phyloP scores from a whole-genome alignment of 1,140 invertebrate genomes.

The Trinorchestia longiramus region DNA sequence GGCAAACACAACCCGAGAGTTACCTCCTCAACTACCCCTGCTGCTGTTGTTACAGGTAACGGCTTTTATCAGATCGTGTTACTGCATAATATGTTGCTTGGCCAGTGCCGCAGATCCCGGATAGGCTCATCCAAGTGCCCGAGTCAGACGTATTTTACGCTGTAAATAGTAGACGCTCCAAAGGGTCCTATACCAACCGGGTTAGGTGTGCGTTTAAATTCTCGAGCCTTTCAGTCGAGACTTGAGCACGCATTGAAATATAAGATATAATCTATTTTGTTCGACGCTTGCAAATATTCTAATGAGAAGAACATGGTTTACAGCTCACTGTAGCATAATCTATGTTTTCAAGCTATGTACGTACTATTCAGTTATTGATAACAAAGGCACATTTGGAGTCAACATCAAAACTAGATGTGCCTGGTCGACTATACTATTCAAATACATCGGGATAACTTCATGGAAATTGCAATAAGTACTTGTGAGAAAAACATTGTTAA shows the following conservation, averaged over 20 bases:
- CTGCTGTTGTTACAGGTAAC: conserved; percentile 51
- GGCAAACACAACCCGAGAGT: conserved; percentile 17
- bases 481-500: background rate
- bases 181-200: background rate
- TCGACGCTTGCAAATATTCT: background rate
- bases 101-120: conserved; percentile 31
- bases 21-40: conserved; percentile 38
- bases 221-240: background rate
- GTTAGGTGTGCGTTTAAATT: background rate
- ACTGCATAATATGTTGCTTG: conserved; percentile 54
- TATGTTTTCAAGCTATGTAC: background rate
- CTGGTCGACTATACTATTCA: background rate
- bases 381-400: background rate
- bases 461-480: background rate
- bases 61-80: conserved; percentile 52
- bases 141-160: conserved; percentile 17
- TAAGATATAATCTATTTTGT: conserved; percentile 3
- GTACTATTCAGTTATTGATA: background rate
- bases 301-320: background rate
- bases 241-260: background rate
- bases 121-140: conserved; percentile 26
- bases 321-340: background rate
- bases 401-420: background rate
- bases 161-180: background rate
- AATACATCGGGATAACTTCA: background rate